phyloP scores from a whole-genome alignment of 2,113 vertebrate genomes.

The Clupea harengus region DNA sequence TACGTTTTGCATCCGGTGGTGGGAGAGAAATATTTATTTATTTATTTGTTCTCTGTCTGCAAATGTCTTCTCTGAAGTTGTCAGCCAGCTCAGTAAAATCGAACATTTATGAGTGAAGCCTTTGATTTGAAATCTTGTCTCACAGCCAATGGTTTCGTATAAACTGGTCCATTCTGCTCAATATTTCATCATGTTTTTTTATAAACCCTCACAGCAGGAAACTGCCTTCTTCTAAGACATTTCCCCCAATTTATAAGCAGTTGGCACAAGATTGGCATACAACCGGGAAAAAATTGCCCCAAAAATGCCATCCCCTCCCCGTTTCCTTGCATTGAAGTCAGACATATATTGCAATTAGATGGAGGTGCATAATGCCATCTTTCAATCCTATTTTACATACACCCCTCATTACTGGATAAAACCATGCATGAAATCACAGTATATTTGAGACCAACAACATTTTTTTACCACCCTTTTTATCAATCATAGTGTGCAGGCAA shows the following conservation, averaged over 20 bases:
- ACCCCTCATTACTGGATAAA: not conserved
- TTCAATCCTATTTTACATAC: not conserved
- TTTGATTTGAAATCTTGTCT: not conserved
- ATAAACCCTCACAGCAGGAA: not conserved
- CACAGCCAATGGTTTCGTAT: not conserved
- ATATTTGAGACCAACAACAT: not conserved
- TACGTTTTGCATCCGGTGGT: not conserved
- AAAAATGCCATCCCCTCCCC: not conserved
- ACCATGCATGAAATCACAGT: not conserved
- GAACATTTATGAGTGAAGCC: constrained; percentile 9
- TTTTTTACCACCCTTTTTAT: not conserved
- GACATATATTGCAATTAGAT: constrained; percentile 1
- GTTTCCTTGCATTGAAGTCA: not conserved
- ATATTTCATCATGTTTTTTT: constrained; percentile 6
- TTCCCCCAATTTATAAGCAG: not conserved
- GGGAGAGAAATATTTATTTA: not conserved
- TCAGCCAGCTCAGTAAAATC: not conserved
- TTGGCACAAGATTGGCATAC: not conserved
- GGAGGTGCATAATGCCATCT: not conserved
- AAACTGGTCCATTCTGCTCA: not conserved
- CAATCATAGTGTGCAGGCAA: not conserved
- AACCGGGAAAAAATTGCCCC: not conserved
- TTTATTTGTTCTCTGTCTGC: not conserved
- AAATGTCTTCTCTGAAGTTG: not conserved
- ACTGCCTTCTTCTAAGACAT: not conserved